Evolutionary conservation across 2,113 vertebrate species (phyloP).

Genomic region (Siniperca knerii): DNA sequence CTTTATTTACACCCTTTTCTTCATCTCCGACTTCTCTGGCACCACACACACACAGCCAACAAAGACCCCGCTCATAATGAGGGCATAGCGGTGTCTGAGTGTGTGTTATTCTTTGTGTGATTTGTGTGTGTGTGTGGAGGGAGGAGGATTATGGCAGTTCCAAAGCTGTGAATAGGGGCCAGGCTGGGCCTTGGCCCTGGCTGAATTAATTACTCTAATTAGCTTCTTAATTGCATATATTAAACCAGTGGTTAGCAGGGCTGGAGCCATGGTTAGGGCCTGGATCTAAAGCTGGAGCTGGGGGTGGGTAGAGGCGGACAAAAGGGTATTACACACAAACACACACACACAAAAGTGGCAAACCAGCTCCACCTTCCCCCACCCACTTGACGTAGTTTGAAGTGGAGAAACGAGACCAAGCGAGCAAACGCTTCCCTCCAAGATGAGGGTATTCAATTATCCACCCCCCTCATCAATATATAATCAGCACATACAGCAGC

Average conservation of each 20-base stretch:
- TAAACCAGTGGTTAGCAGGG: conserved; percentile 81
- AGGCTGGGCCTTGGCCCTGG: conserved; percentile 77
- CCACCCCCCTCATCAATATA: conserved; percentile 75
- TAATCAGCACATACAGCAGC: conserved; percentile 72
- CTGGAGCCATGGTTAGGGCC: conserved; percentile 65
- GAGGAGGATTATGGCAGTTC: conserved; percentile 83
- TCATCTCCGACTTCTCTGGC: conserved; percentile 77
- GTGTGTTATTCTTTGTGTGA: conserved; percentile 72
- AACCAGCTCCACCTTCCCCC: conserved; percentile 36
- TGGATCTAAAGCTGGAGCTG: conserved; percentile 61
- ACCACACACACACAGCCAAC: conserved; percentile 65
- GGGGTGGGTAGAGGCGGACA: conserved; percentile 60
- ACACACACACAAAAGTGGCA: conserved; percentile 20
- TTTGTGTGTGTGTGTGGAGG: conserved; percentile 47
- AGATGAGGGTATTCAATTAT: conserved; percentile 73
- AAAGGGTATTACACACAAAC: conserved; percentile 55
- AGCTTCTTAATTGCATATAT: conserved; percentile 87
- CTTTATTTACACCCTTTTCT: conserved; percentile 77
- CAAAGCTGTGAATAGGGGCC: conserved; percentile 83
- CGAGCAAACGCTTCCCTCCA: conserved; percentile 49
- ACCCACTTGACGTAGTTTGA: conserved; percentile 68
- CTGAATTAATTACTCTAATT: conserved; percentile 89
- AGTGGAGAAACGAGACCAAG: conserved; percentile 71
- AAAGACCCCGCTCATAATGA: conserved; percentile 80
- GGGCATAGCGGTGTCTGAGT: conserved; percentile 66